Evolutionary conservation across 2,113 vertebrate genomes (phyloP).

Genomic region (Bathybates hornii): DNA sequence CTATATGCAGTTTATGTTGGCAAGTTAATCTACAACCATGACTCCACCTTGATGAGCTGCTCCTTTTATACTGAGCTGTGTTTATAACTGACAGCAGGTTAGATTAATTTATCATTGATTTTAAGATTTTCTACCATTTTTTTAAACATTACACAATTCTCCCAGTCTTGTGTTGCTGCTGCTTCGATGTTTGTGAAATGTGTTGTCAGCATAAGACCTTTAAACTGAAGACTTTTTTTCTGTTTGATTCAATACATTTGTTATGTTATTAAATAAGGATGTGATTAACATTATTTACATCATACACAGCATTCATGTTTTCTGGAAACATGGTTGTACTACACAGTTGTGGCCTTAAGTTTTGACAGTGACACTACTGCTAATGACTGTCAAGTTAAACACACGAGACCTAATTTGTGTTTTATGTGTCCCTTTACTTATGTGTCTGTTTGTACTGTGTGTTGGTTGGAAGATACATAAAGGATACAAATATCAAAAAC

Average conservation of each 20-base stretch:
- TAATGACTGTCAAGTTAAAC: background rate
- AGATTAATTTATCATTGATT: background rate
- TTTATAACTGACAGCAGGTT: background rate
- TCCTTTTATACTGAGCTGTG: background rate
- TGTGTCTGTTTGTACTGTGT: background rate
- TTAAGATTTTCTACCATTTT: background rate
- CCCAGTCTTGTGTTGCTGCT: background rate
- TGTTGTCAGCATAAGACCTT: background rate
- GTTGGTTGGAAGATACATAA: slow-evolving; percentile 38
- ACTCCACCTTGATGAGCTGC: background rate
- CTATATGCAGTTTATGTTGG: background rate
- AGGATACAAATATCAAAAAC: slow-evolving; percentile 76
- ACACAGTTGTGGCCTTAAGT: background rate
- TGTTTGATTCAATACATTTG: background rate
- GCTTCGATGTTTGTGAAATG: background rate
- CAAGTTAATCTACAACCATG: background rate
- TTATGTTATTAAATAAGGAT: background rate
- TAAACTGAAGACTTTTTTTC: background rate
- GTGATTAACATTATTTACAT: fast-evolving
- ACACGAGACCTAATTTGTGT: background rate
- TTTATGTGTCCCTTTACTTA: background rate
- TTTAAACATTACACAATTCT: background rate
- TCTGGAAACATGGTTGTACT: background rate
- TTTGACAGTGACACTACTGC: background rate
- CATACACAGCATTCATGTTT: background rate